Percentiles rank a stretch among this genome's conserved stretches.
Evolutionary conservation across 2,113 vertebrate genomes (phyloP).

Genomic region (Pseudorhombus dupliciocellatus): DNA sequence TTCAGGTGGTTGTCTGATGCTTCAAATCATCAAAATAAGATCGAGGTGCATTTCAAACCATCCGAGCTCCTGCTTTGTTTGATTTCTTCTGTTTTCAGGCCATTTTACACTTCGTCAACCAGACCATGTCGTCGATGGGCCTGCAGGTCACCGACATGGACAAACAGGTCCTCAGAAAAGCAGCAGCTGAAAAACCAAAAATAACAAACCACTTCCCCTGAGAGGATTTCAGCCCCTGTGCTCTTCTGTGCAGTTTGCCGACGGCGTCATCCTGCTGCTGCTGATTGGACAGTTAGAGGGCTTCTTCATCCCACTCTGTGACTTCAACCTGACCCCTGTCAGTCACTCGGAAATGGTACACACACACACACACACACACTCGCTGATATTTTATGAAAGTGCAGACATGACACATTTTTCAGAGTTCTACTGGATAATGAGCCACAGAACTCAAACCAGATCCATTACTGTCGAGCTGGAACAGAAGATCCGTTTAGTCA

Average conservation of each 20-base stretch:
- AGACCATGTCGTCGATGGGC: slow-evolving; percentile 84
- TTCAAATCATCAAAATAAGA: too few species aligned
- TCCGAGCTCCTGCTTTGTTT: too few species aligned
- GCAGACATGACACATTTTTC: not conserved
- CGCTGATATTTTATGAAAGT: not conserved
- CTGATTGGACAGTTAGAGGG: slow-evolving; percentile 92
- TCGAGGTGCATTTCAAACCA: not conserved
- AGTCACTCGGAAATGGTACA: slow-evolving; percentile 87
- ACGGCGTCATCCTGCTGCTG: slow-evolving; percentile 91
- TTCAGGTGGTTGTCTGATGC: too few species aligned
- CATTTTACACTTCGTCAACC: slow-evolving; percentile 89
- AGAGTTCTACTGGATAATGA: slow-evolving; percentile 5
- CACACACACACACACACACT: too few species aligned
- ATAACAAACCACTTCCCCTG: not conserved
- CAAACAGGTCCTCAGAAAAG: slow-evolving; percentile 83
- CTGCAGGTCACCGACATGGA: slow-evolving; percentile 85
- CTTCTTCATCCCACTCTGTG: slow-evolving; percentile 88
- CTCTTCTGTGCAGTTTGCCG: slow-evolving; percentile 85
- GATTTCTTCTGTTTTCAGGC: slow-evolving; percentile 76
- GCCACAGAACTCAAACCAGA: slow-evolving; percentile 1
- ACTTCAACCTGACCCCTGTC: slow-evolving; percentile 87
- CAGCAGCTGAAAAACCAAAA: not conserved
- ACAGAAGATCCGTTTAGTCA: too few species aligned
- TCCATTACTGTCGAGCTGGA: slow-evolving; percentile 28
- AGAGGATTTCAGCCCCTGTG: slow-evolving; percentile 16